phyloP scores from a whole-genome alignment of 2,113 vertebrate species.

The Symphodus melops region DNA sequence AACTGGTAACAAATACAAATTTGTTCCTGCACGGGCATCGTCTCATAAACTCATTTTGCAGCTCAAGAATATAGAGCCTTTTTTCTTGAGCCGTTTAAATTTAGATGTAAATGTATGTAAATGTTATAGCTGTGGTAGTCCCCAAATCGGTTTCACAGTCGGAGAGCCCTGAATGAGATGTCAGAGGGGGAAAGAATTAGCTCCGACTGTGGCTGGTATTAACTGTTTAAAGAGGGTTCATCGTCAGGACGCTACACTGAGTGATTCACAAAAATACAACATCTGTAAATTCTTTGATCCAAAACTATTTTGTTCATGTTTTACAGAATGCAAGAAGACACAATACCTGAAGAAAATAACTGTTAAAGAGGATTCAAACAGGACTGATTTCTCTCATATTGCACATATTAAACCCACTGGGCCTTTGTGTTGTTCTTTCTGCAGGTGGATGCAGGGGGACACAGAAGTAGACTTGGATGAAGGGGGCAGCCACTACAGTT shows the following conservation, averaged over 20 bases:
- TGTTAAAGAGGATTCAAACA: not conserved
- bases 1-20: slow-evolving; percentile 19
- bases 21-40: not conserved
- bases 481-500: slow-evolving; percentile 85
- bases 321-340: not conserved
- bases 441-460: slow-evolving; percentile 91
- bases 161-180: slow-evolving; percentile 43
- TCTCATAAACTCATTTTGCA: slow-evolving; percentile 38
- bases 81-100: slow-evolving; percentile 55
- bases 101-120: slow-evolving; percentile 71
- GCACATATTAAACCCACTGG: not conserved
- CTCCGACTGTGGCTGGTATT: slow-evolving; percentile 34
- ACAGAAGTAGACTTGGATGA: slow-evolving; percentile 84
- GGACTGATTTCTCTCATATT: not conserved
- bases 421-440: slow-evolving; percentile 16
- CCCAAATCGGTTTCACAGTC: slow-evolving; percentile 39
- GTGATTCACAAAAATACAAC: slow-evolving; percentile 13
- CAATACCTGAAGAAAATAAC: not conserved
- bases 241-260: not conserved
- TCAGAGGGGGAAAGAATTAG: slow-evolving; percentile 47
- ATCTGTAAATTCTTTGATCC: not conserved
- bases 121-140: slow-evolving; percentile 40
- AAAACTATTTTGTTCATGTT: not conserved
- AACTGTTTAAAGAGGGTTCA: slow-evolving; percentile 17
- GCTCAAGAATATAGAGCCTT: slow-evolving; percentile 33